These are phyloP conservation scores for Romanogobio albipinnatus DNA, from an alignment of 2,113 vertebrate species.

Conservation along the genomic window DNA sequence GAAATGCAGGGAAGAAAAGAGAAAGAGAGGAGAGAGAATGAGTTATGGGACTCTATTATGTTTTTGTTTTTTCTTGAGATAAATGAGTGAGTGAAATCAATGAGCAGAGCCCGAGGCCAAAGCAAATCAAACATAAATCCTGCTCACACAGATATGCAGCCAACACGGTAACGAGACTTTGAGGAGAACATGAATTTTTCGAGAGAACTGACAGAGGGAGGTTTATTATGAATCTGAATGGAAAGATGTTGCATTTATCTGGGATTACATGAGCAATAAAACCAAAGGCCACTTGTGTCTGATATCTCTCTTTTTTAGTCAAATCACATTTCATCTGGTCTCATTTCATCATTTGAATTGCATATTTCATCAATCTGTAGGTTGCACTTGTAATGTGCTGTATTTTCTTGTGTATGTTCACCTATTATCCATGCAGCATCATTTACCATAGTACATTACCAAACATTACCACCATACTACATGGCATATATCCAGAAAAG, in stretches of 20 bases:
- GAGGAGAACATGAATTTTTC: neutral
- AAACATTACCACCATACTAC: neutral
- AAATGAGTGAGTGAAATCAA: constrained; percentile 42
- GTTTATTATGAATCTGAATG: neutral
- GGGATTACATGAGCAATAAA: neutral
- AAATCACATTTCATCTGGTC: neutral
- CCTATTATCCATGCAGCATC: neutral
- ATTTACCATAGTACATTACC: neutral
- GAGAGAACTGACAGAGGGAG: neutral
- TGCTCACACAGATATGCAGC: constrained; percentile 8
- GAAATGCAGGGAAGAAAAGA: neutral
- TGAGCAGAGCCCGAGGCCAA: neutral
- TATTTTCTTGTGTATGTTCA: neutral
- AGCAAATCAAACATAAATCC: constrained; percentile 44
- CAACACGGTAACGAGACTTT: neutral
- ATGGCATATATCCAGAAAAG: neutral
- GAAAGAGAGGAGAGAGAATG: neutral
- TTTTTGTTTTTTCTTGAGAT: constrained; percentile 16
- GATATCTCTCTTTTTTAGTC: constrained; percentile 3
- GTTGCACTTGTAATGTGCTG: neutral
- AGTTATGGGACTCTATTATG: constrained; percentile 1
- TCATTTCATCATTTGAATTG: constrained; percentile 21
- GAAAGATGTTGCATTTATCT: constrained; percentile 9
- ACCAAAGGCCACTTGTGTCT: neutral
- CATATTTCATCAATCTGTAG: constrained; percentile 19